phyloP scores from a whole-genome alignment of 2,797 vertebrate genomes.

The Acanthiza pusilla region DNA sequence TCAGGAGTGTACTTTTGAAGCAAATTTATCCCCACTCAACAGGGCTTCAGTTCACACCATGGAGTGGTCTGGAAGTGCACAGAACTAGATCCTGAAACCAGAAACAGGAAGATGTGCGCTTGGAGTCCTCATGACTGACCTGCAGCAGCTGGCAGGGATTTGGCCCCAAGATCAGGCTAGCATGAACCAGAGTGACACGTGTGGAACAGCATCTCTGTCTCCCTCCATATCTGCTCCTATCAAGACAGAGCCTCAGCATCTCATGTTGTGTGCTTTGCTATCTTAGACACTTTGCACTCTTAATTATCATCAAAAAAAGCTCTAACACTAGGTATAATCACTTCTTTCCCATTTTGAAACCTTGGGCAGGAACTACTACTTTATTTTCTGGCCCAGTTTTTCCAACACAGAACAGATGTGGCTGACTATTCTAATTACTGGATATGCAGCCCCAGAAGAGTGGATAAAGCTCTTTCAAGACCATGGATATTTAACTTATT shows the following conservation, averaged over 20 bases:
- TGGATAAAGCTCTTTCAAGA: background rate
- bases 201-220: background rate
- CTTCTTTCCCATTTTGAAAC: background rate
- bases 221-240: background rate
- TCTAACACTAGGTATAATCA: background rate
- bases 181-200: rapidly evolving
- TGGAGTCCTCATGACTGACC: background rate
- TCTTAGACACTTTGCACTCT: background rate
- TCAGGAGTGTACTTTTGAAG: background rate
- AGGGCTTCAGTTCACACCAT: background rate
- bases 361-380: background rate
- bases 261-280: background rate
- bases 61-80: background rate
- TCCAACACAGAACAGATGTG: background rate
- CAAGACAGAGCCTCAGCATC: background rate
- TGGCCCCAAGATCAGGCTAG: background rate
- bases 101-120: background rate
- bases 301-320: background rate
- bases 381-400: background rate
- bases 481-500: background rate
- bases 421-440: background rate
- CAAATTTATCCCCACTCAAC: background rate
- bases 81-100: background rate
- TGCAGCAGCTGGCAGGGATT: background rate
- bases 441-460: background rate